Evolutionary conservation across 2,797 vertebrate species (phyloP).

Genomic region (Pitangus sulphuratus): DNA sequence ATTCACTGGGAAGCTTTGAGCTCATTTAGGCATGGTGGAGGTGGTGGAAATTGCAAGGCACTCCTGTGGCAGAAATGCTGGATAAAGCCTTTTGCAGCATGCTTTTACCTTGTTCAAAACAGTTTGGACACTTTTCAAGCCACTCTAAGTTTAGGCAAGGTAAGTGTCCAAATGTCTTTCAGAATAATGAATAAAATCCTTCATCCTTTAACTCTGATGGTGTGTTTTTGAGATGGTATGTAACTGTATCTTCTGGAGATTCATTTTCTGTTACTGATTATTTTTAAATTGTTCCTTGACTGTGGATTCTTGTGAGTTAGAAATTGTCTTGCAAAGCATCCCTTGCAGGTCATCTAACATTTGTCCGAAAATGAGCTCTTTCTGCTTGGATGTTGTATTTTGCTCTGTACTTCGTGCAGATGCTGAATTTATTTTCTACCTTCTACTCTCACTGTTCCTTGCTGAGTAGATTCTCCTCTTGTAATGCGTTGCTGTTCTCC

Average conservation of each 20-base stretch:
- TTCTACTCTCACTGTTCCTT: not conserved
- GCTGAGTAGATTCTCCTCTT: not conserved
- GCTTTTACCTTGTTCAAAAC: not conserved
- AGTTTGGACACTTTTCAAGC: not conserved
- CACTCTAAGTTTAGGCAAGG: not conserved
- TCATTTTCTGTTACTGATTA: not conserved
- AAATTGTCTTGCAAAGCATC: not conserved
- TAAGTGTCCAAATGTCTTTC: not conserved
- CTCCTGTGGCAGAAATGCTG: not conserved
- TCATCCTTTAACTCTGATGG: not conserved
- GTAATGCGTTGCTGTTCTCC: not conserved
- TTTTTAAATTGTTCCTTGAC: conserved; percentile 10
- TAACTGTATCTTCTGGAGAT: not conserved
- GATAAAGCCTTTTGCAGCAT: not conserved
- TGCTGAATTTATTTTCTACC: not conserved
- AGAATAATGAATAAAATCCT: not conserved
- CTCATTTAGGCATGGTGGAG: not conserved
- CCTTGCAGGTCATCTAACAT: not conserved
- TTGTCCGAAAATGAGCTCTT: not conserved
- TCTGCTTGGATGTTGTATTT: not conserved
- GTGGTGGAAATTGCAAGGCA: not conserved
- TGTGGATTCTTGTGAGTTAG: not conserved
- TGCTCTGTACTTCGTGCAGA: not conserved
- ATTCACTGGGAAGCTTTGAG: not conserved
- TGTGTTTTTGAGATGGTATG: not conserved